phyloP scores from a whole-genome alignment of 2,113 vertebrate species.

The Semnornis frantzii region DNA sequence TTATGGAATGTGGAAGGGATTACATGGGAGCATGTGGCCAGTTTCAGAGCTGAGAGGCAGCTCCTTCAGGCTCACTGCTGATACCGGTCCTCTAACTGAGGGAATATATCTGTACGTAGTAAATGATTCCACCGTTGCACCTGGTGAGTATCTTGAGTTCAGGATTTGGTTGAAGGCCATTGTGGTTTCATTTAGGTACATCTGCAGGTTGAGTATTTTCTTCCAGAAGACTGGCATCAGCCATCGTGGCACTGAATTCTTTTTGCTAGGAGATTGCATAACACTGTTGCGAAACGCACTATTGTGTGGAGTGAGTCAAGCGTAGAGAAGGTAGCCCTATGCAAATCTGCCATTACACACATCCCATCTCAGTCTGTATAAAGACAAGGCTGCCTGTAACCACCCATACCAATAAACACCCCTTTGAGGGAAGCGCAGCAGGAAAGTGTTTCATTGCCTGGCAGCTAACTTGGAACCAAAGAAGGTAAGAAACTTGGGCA shows the following conservation, averaged over 20 bases:
- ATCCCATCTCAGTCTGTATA: neutral
- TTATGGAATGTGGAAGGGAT: neutral
- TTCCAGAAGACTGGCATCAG: neutral
- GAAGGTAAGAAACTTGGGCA: neutral
- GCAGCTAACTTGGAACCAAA: neutral
- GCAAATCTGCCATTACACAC: neutral
- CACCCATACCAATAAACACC: neutral
- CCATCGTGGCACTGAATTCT: neutral
- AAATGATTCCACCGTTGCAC: neutral
- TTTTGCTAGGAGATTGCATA: neutral
- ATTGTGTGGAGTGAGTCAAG: neutral
- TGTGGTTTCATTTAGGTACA: neutral
- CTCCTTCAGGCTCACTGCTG: neutral
- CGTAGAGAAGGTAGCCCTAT: neutral
- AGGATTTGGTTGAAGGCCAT: neutral
- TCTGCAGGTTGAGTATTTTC: neutral
- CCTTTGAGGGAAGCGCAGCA: neutral
- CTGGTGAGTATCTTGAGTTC: neutral
- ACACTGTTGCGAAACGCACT: neutral
- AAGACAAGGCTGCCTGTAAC: neutral
- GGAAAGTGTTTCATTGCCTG: rapidly evolving
- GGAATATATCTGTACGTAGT: neutral
- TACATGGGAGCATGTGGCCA: rapidly evolving
- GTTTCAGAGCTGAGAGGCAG: neutral
- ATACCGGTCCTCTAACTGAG: neutral